phyloP scores from a whole-genome alignment of 2,797 vertebrate genomes.

The Lateolabrax maculatus region DNA sequence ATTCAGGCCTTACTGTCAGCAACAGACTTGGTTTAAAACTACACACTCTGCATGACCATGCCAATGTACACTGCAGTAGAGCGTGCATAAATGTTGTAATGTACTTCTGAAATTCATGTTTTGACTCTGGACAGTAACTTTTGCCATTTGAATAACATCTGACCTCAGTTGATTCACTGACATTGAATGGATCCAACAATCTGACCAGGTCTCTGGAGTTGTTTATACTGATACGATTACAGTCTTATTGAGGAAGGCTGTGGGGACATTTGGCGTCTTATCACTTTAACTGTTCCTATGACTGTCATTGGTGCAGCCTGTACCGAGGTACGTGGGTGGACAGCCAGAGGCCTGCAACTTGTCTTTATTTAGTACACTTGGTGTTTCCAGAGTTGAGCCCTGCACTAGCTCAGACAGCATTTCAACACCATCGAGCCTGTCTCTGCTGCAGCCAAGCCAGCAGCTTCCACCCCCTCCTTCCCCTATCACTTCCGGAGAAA shows the following conservation, averaged over 20 bases:
- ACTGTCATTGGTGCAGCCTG: slow-evolving; percentile 46
- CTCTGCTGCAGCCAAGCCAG: slow-evolving; percentile 45
- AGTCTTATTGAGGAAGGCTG: slow-evolving; percentile 47
- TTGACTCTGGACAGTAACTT: slow-evolving; percentile 35
- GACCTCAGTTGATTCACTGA: slow-evolving; percentile 18
- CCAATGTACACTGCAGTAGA: slow-evolving; percentile 37
- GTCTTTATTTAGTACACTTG: slow-evolving; percentile 63
- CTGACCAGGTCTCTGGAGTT: slow-evolving; percentile 47
- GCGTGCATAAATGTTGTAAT: slow-evolving; percentile 3
- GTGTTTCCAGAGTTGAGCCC: slow-evolving; percentile 62
- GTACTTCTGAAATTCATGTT: slow-evolving; percentile 40
- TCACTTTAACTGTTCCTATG: slow-evolving; percentile 42
- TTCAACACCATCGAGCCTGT: slow-evolving; percentile 74
- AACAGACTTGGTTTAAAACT: slow-evolving; percentile 45
- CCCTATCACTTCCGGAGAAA: slow-evolving; percentile 74
- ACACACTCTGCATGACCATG: slow-evolving; percentile 24
- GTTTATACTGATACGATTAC: slow-evolving; percentile 27
- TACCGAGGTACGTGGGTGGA: slow-evolving; percentile 63
- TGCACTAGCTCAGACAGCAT: slow-evolving; percentile 76
- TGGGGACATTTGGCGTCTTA: slow-evolving; percentile 47
- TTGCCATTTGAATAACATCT: slow-evolving; percentile 34
- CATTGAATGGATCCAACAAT: slow-evolving; percentile 28
- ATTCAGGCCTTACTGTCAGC: slow-evolving; percentile 47
- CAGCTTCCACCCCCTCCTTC: slow-evolving; percentile 60
- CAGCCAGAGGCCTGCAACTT: slow-evolving; percentile 64